Conservation (phyloP, 1,140 invertebrate species). For the Hirudo medicinalis region DNA sequence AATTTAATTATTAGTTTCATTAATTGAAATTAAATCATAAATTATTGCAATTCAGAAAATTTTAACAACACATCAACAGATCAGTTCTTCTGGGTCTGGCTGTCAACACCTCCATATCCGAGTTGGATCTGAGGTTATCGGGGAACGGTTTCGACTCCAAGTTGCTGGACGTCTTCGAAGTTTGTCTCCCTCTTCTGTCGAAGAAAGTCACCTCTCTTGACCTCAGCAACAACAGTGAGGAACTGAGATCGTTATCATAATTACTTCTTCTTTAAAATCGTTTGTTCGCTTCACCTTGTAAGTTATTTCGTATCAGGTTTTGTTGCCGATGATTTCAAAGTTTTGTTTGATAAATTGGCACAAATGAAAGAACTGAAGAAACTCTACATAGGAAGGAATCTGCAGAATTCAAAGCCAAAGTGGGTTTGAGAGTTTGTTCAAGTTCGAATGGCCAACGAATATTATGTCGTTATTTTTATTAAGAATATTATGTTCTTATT, state of each 20-base stretch:
- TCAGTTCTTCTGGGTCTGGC: not conserved
- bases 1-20: not conserved
- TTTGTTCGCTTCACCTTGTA: not conserved
- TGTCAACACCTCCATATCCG: not conserved
- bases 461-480: not conserved
- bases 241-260: not conserved
- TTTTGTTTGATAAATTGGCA: not conserved
- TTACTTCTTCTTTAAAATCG: not conserved
- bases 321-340: not conserved
- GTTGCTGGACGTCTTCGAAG: conserved; percentile 1
- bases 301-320: not conserved
- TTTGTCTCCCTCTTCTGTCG: not conserved
- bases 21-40: not conserved
- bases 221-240: conserved; percentile 6
- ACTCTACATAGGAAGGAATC: not conserved
- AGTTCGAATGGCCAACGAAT: not conserved
- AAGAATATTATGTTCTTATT: too few relatives aligned
- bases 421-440: not conserved
- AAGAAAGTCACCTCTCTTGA: not conserved
- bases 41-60: too few relatives aligned
- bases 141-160: not conserved
- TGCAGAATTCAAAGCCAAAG: conserved; percentile 1
- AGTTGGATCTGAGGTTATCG: not conserved
- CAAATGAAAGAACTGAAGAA: not conserved
- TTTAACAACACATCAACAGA: not conserved